Evolutionary conservation across 2,113 vertebrate genomes (phyloP).

Genomic region (Pelusios castaneus): DNA sequence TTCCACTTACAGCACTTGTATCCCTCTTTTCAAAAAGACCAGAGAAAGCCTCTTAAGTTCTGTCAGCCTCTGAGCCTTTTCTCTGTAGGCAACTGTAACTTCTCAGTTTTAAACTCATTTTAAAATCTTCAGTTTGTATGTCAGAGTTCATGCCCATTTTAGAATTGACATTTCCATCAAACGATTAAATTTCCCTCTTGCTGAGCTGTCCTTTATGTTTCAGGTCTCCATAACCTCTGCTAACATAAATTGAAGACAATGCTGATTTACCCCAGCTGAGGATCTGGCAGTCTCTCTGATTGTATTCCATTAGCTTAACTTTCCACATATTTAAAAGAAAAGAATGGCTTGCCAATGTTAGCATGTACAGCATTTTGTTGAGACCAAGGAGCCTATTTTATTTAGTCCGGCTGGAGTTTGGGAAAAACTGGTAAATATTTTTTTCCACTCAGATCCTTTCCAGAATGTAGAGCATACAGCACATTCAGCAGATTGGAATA

Average conservation of each 20-base stretch:
- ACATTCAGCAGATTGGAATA: slow-evolving; percentile 52
- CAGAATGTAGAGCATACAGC: slow-evolving; percentile 38
- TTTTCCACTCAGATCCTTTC: slow-evolving; percentile 50
- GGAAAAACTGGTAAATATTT: slow-evolving; percentile 60
- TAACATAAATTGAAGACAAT: not conserved
- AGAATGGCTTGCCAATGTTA: slow-evolving; percentile 27
- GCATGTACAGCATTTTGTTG: slow-evolving; percentile 33
- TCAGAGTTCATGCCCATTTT: not conserved
- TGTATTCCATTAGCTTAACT: slow-evolving; percentile 46
- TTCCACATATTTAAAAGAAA: slow-evolving; percentile 32
- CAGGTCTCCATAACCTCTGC: not conserved
- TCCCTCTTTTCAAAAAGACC: not conserved
- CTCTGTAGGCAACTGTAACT: not conserved
- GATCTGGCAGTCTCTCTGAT: not conserved
- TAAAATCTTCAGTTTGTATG: not conserved
- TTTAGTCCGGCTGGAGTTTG: slow-evolving; percentile 56
- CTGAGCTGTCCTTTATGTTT: not conserved
- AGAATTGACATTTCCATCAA: not conserved
- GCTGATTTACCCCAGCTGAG: not conserved
- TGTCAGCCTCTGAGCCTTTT: not conserved
- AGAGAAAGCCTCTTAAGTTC: not conserved
- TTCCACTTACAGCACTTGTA: not conserved
- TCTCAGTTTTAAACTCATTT: not conserved
- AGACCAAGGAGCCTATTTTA: slow-evolving; percentile 61
- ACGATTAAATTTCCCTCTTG: no score